Evolutionary conservation across 2,797 vertebrate species (phyloP).

Genomic region (Phrynocephalus guinanensis): DNA sequence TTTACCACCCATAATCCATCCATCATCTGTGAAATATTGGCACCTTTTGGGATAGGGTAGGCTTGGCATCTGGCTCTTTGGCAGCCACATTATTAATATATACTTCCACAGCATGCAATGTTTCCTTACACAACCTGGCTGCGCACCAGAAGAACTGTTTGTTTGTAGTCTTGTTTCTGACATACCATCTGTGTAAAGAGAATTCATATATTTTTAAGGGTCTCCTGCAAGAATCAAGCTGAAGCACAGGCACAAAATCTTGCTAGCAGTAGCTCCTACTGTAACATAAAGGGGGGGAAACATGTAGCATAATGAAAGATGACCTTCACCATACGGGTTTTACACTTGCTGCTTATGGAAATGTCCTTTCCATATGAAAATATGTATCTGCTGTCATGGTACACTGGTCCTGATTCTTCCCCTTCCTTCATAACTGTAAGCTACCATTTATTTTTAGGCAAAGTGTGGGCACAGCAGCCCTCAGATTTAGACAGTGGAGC

Average conservation of each 20-base stretch:
- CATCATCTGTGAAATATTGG: not conserved
- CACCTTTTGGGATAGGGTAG: conserved; percentile 5
- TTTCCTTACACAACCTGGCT: conserved; percentile 12
- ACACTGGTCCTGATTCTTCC: not conserved
- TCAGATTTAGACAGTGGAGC: not conserved
- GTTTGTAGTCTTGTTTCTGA: not conserved
- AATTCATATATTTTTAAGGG: not conserved
- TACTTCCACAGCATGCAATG: not conserved
- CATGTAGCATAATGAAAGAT: not conserved
- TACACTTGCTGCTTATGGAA: not conserved
- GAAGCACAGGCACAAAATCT: not conserved
- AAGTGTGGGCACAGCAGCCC: not conserved
- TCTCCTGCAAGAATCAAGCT: rapidly evolving
- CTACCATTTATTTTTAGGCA: not conserved
- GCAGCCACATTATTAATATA: conserved; percentile 32
- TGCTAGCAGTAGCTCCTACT: not conserved
- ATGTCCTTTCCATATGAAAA: not conserved
- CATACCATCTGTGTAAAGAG: rapidly evolving
- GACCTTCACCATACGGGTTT: not conserved
- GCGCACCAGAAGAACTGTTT: not conserved
- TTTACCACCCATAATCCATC: not conserved
- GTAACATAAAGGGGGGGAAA: not conserved
- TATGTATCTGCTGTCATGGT: not conserved
- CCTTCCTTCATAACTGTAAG: not conserved
- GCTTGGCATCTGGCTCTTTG: conserved; percentile 18